These are phyloP conservation scores for Festucalex cinctus DNA, from an alignment of 2,113 vertebrate species.

Conservation along the genomic window DNA sequence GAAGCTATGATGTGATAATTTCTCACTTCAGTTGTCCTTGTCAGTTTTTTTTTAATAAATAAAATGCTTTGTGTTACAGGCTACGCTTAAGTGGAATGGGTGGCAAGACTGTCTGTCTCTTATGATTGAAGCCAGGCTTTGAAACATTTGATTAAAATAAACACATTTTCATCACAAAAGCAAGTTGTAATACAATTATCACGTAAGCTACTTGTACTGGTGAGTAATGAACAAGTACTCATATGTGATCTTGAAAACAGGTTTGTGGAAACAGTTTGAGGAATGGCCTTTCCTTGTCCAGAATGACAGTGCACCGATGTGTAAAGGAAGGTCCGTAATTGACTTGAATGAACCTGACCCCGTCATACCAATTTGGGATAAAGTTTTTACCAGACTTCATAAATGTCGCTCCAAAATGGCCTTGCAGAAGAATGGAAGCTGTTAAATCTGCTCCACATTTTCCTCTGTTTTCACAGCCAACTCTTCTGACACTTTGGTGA, in stretches of 20 bases:
- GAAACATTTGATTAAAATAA: background rate
- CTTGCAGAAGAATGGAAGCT: background rate
- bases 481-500: no score
- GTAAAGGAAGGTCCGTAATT: background rate
- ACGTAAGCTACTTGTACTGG: background rate
- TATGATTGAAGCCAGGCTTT: background rate
- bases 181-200: background rate
- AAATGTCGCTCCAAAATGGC: background rate
- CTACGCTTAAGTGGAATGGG: no score
- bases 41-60: no score
- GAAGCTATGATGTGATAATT: no score
- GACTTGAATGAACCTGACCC: background rate
- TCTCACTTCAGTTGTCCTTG: no score
- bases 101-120: no score
- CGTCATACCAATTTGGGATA: background rate
- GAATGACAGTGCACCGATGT: background rate
- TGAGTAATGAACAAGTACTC: background rate
- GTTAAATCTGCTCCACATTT: background rate
- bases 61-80: no score
- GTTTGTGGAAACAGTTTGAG: no score
- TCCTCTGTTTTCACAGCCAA: background rate
- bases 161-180: background rate
- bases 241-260: no score
- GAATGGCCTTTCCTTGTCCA: background rate
- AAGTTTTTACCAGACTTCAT: background rate